Evolutionary conservation across 2,113 vertebrate genomes (phyloP).

Genomic region (Clarias batrachus): DNA sequence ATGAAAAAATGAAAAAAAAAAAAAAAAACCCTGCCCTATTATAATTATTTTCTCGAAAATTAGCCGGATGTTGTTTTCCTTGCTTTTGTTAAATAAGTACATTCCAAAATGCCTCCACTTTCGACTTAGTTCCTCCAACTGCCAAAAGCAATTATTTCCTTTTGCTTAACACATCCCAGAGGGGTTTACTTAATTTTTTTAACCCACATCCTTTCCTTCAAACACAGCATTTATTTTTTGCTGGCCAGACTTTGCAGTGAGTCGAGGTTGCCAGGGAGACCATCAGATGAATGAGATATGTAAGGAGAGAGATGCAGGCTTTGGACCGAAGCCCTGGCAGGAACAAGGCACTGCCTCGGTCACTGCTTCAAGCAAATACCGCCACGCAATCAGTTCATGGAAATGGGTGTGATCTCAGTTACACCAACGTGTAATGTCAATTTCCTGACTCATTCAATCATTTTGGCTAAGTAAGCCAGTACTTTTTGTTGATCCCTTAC

Average conservation of each 20-base stretch:
- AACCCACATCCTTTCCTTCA: conserved; percentile 62
- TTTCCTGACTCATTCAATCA: conserved; percentile 10
- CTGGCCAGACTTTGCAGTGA: conserved; percentile 66
- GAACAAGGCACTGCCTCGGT: neutral
- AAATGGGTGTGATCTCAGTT: conserved; percentile 22
- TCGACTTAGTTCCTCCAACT: neutral
- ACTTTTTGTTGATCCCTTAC: neutral
- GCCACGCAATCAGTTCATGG: conserved; percentile 23
- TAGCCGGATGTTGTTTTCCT: conserved; percentile 1
- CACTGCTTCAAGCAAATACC: conserved; percentile 41
- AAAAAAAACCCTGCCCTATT: neutral
- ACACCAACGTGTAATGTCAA: conserved; percentile 23
- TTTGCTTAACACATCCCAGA: conserved; percentile 38
- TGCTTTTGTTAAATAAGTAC: conserved; percentile 25
- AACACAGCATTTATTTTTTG: conserved; percentile 72
- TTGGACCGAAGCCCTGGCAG: conserved; percentile 36
- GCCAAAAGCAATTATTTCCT: neutral
- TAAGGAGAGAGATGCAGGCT: conserved; percentile 56
- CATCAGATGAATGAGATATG: conserved; percentile 63
- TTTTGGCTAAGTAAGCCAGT: neutral
- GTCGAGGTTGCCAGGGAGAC: conserved; percentile 72
- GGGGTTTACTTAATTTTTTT: conserved; percentile 55
- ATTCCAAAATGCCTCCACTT: conserved; percentile 23
- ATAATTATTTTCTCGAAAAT: conserved; percentile 25
- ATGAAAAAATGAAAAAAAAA: neutral